Evolutionary conservation across 2,113 vertebrate species (phyloP).

Genomic region (Pterocles gutturalis): DNA sequence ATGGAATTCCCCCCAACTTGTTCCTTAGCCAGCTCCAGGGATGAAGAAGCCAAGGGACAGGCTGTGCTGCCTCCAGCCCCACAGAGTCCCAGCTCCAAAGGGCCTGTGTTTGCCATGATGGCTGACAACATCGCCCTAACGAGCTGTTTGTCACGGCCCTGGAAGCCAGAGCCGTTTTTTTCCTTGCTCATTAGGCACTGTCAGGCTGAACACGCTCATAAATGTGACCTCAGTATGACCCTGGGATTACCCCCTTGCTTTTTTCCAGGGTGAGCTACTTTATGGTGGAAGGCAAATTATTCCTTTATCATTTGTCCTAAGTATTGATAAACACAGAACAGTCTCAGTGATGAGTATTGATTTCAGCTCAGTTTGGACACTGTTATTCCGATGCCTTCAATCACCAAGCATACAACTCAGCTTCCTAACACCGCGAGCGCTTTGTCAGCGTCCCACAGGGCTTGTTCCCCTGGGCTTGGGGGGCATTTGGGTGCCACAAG

Average conservation of each 20-base stretch:
- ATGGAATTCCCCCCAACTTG: background rate
- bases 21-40: background rate
- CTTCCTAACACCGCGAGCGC: fast-evolving
- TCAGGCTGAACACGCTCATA: background rate
- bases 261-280: background rate
- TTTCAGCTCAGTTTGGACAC: background rate
- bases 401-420: background rate
- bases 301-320: background rate
- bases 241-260: background rate
- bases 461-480: fast-evolving
- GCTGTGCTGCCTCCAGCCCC: background rate
- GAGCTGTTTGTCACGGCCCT: background rate
- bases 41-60: background rate
- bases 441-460: background rate
- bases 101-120: fast-evolving
- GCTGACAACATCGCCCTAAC: background rate
- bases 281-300: background rate
- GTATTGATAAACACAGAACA: background rate
- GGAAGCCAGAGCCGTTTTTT: background rate
- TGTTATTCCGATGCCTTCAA: background rate
- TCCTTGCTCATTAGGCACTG: background rate
- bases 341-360: background rate
- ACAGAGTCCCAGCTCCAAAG: background rate
- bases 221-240: background rate
- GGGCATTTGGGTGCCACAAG: background rate